A percentile compares a stretch with the other conserved stretches of the same genome.
Conservation (phyloP, 2,113 vertebrate genomes). For the Ginglymostoma cirratum region DNA sequence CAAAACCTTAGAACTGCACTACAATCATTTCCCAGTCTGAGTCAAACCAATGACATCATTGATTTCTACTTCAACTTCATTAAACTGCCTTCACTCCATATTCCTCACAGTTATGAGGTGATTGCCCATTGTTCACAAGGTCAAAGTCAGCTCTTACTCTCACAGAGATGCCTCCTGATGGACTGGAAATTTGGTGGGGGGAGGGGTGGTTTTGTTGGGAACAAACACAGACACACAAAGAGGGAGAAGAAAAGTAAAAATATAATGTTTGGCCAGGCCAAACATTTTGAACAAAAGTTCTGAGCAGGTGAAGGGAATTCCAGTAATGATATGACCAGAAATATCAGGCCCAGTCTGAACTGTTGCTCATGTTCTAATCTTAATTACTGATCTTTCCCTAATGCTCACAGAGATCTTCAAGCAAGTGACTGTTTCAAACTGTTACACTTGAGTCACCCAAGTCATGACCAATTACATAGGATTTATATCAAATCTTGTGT, state of each 20-base stretch:
- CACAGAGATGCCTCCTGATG: too few species aligned
- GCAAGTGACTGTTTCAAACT: not conserved
- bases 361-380: too few species aligned
- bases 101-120: too few species aligned
- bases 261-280: not conserved
- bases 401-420: not conserved
- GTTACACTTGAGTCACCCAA: not conserved
- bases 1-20: too few species aligned
- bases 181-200: not conserved
- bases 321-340: not conserved
- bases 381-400: not conserved
- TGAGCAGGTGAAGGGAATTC: not conserved
- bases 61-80: too few species aligned
- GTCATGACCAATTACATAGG: not conserved
- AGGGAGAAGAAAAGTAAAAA: not conserved
- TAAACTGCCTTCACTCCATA: too few species aligned
- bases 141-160: too few species aligned
- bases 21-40: too few species aligned
- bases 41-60: too few species aligned
- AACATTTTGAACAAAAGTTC: not conserved
- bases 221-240: not conserved
- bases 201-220: not conserved
- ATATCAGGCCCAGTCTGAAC: not conserved
- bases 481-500: not conserved
- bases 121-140: too few species aligned